Evolutionary conservation across 2,888 invertebrate genomes (phyloP).

Genomic region (Limenitis camilla): DNA sequence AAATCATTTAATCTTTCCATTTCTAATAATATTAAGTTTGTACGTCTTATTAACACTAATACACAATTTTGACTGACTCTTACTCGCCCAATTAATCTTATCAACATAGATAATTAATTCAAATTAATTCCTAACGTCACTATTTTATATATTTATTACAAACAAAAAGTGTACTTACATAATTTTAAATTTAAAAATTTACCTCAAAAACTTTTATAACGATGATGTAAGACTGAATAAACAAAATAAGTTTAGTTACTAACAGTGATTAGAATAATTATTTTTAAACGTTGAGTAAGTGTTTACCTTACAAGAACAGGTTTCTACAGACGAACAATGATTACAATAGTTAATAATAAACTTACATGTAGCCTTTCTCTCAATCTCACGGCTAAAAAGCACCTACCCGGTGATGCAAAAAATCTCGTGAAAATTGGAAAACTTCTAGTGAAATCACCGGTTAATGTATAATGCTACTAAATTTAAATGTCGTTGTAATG

Average conservation of each 20-base stretch:
- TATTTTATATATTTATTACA: not conserved
- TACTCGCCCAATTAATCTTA: slow-evolving; percentile 15
- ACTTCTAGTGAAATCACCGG: slow-evolving; percentile 27
- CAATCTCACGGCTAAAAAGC: slow-evolving; percentile 15
- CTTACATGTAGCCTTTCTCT: slow-evolving; percentile 10
- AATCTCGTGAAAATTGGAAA: slow-evolving; percentile 28
- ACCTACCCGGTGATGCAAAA: slow-evolving; percentile 11
- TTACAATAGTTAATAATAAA: slow-evolving; percentile 4
- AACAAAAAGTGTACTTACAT: not conserved
- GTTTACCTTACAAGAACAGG: slow-evolving; percentile 6
- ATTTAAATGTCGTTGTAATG: not conserved
- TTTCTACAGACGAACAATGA: too few relatives aligned
- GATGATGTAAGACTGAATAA: slow-evolving; percentile 12
- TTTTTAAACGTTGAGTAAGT: slow-evolving; percentile 8
- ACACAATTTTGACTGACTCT: slow-evolving; percentile 1
- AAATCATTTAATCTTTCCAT: slow-evolving; percentile 8
- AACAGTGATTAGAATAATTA: not conserved
- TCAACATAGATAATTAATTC: slow-evolving; percentile 17
- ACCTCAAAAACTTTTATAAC: not conserved
- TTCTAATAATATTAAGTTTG: not conserved
- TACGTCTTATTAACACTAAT: not conserved
- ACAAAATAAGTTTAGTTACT: not conserved
- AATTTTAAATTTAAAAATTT: slow-evolving; percentile 1
- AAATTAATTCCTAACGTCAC: slow-evolving; percentile 7
- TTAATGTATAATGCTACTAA: slow-evolving; percentile 1